phyloP scores from a whole-genome alignment of 1,140 invertebrate genomes.

The Centruroides sculpturatus region DNA sequence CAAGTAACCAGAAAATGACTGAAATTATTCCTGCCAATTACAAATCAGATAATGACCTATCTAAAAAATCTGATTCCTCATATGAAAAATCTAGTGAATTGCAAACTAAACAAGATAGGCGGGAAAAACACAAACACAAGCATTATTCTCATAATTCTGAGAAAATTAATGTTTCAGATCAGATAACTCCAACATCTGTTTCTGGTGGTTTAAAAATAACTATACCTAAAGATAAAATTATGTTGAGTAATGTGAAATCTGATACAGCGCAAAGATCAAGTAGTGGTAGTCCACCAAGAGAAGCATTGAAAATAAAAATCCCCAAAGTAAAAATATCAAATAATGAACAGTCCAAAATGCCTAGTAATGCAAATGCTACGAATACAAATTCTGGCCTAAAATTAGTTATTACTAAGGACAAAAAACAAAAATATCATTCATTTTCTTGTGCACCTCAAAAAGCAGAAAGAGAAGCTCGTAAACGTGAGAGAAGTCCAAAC shows the following conservation, averaged over 20 bases:
- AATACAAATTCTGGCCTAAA: conserved; percentile 15
- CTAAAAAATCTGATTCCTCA: too few relatives aligned
- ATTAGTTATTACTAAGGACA: conserved; percentile 11
- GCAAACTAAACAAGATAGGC: conserved; percentile 1
- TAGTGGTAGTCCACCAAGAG: conserved; percentile 17
- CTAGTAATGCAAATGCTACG: too few relatives aligned
- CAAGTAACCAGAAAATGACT: too few relatives aligned
- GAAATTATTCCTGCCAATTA: too few relatives aligned
- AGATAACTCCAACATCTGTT: conserved; percentile 18
- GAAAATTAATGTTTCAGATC: conserved; percentile 1
- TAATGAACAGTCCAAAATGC: too few relatives aligned
- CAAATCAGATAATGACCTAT: too few relatives aligned
- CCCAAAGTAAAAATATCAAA: background rate
- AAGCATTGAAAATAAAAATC: conserved; percentile 21
- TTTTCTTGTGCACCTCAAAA: too few relatives aligned
- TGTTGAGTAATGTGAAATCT: conserved; percentile 22
- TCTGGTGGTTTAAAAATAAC: conserved; percentile 40
- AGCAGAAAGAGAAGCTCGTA: too few relatives aligned
- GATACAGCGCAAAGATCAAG: conserved; percentile 27
- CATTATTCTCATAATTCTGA: conserved; percentile 1
- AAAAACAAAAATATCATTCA: background rate
- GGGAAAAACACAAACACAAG: conserved; percentile 5
- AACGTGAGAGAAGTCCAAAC: too few relatives aligned
- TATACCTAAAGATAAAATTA: conserved; percentile 39
- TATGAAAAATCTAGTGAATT: background rate